Evolutionary conservation across 2,888 invertebrate genomes (phyloP), one percentile per base, ranked within the genome.

Genomic region (Podabrus alpinus): DNA sequence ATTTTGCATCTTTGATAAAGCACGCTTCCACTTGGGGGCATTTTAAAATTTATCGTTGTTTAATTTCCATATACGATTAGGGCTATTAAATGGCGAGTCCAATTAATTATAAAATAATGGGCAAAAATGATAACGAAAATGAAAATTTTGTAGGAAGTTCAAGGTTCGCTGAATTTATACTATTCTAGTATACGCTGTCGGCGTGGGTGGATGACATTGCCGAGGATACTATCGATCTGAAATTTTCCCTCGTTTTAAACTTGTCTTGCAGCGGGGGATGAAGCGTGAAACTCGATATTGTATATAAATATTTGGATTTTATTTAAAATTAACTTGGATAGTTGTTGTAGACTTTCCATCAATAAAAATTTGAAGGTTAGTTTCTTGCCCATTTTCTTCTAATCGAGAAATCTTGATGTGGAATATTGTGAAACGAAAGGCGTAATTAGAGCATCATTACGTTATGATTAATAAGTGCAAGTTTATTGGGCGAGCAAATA

Each of bases 71-170:
- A n/a, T 2, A n/a, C 45, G 45, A n/a, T 45, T 29, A 29, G 11
- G 29, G 2, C 25, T 11, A 25, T 25, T 29, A 29, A 24, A 29
- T 29, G 29, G 4, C 29, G 29, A 29, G 29, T 11, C 11, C n/a
- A 45, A 45, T 45, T 45, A 45, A n/a, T 45, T 45, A 45, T 45
- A 45, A 45, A 13, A 45, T 45, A 45, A n/a, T 45, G n/a, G 45
- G n/a, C 45, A 45, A 45, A 45, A 45, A n/a, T n/a, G 45, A 45
- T 45, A 45, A n/a, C 45, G 45, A 45, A 45, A 45, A 45, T 45
- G 45, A 45, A 68, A 72, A 66, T 60, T 72, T 72, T 19, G 25
- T 60, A 60, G 29, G 62, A 72, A 72, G 72, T 72, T 71, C 72
- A 72, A 59, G 72, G 72, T 72, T 68, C 45, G 61, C 16, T 13